Evolutionary conservation across 2,113 vertebrate species (phyloP).

Genomic region (Catharus fuscescens): DNA sequence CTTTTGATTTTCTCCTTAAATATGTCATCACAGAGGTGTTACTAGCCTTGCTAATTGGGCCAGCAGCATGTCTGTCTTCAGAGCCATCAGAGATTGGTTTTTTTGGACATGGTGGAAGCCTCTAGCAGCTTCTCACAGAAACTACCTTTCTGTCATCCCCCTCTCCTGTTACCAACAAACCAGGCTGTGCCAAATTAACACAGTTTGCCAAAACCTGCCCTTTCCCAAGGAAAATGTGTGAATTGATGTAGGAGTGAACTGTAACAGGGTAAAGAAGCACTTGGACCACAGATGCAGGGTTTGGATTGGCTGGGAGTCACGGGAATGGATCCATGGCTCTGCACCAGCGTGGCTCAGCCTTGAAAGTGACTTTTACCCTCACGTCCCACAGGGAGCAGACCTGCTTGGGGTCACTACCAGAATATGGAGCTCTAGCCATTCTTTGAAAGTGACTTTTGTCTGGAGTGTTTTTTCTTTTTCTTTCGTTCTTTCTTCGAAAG

Average conservation of each 20-base stretch:
- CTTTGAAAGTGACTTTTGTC: background rate
- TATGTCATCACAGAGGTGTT: background rate
- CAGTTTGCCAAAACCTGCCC: background rate
- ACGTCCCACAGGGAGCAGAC: background rate
- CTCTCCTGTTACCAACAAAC: background rate
- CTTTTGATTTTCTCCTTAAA: background rate
- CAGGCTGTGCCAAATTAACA: background rate
- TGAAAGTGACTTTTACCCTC: no score
- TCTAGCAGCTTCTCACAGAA: background rate
- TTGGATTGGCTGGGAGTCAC: fast-evolving
- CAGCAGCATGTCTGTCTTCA: background rate
- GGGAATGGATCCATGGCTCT: background rate
- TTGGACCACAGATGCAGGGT: fast-evolving
- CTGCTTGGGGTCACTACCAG: background rate
- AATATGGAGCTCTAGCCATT: background rate
- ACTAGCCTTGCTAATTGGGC: background rate
- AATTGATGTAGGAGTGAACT: background rate
- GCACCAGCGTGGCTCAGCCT: no score
- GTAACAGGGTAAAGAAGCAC: background rate
- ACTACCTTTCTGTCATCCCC: background rate
- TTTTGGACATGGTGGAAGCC: background rate
- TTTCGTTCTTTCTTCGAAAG: background rate
- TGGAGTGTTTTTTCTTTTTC: no score
- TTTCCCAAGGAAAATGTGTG: background rate
- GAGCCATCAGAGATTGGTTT: background rate